phyloP scores from a whole-genome alignment of 2,113 vertebrate species.

The Channa argus region DNA sequence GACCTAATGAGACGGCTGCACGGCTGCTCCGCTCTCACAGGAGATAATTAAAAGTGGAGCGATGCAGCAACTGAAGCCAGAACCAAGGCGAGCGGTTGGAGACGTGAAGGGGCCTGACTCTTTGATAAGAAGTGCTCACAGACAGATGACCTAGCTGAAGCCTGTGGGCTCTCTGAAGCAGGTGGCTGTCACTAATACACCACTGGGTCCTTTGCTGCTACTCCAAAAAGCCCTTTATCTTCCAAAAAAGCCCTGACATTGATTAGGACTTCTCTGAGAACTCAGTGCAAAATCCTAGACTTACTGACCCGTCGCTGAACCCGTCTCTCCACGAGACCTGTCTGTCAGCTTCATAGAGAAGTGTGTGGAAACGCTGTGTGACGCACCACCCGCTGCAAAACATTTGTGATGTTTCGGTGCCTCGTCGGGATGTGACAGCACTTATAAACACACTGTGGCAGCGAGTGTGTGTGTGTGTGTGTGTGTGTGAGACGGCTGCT shows the following conservation, averaged over 20 bases:
- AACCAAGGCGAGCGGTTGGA: conserved; percentile 1
- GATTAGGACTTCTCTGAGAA: conserved; percentile 8
- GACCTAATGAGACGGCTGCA: conserved; percentile 38
- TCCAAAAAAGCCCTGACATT: conserved; percentile 13
- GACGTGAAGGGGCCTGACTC: conserved; percentile 6
- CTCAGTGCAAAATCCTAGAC: neutral
- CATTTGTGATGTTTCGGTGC: conserved; percentile 6
- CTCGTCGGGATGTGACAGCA: conserved; percentile 37
- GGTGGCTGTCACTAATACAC: conserved; percentile 17
- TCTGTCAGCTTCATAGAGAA: conserved; percentile 6
- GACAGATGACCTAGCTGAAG: conserved; percentile 55
- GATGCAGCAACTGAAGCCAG: neutral
- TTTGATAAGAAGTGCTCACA: conserved; percentile 52
- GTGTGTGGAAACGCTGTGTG: neutral
- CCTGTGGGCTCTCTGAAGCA: conserved; percentile 26
- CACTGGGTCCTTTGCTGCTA: neutral
- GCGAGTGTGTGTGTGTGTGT: neutral
- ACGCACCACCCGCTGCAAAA: conserved; percentile 2
- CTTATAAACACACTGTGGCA: conserved; percentile 15
- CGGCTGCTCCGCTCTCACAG: conserved; percentile 32
- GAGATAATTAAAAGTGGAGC: conserved; percentile 43
- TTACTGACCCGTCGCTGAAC: conserved; percentile 29
- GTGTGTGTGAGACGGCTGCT: conserved; percentile 17
- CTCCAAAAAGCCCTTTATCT: neutral
- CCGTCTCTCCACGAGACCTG: neutral